Percentiles rank a stretch among this genome's conserved stretches.
phyloP scores from a whole-genome alignment of 2,797 vertebrate species.

The Corythornis leucogaster region DNA sequence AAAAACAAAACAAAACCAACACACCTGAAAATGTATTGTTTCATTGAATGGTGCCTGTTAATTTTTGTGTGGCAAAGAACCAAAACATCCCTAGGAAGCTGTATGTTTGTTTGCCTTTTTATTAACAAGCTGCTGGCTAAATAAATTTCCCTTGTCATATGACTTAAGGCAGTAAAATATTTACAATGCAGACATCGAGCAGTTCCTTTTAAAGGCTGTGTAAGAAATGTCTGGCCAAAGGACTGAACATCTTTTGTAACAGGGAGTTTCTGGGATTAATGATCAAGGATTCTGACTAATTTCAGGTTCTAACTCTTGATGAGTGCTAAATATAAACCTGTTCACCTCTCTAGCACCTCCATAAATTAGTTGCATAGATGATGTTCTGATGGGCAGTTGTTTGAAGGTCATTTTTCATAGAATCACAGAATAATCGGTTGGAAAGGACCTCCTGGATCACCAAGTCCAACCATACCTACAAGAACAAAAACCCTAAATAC shows the following conservation, averaged over 20 bases:
- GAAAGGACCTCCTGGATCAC: no score
- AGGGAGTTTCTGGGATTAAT: slow-evolving; percentile 34
- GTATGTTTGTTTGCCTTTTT: slow-evolving; percentile 45
- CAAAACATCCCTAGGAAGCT: slow-evolving; percentile 17
- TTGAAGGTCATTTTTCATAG: not conserved
- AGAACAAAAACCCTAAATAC: no score
- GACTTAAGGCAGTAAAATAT: slow-evolving; percentile 44
- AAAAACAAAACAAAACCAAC: not conserved
- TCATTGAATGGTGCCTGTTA: slow-evolving; percentile 31
- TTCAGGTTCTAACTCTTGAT: slow-evolving; percentile 29
- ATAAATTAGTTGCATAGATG: not conserved
- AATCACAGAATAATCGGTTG: no score
- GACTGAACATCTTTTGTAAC: not conserved
- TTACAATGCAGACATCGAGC: slow-evolving; percentile 3
- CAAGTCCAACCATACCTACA: no score
- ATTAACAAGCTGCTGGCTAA: slow-evolving; percentile 61
- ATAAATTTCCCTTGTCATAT: slow-evolving; percentile 44
- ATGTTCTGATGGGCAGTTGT: not conserved
- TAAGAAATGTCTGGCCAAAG: slow-evolving; percentile 42
- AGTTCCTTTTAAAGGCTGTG: slow-evolving; percentile 18
- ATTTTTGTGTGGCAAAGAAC: slow-evolving; percentile 53
- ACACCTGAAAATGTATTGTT: not conserved
- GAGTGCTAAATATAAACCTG: slow-evolving; percentile 39
- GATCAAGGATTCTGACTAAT: slow-evolving; percentile 35
- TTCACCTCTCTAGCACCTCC: not conserved